Evolutionary conservation across 2,888 invertebrate genomes (phyloP).

Genomic region (Conistra vaccinii): DNA sequence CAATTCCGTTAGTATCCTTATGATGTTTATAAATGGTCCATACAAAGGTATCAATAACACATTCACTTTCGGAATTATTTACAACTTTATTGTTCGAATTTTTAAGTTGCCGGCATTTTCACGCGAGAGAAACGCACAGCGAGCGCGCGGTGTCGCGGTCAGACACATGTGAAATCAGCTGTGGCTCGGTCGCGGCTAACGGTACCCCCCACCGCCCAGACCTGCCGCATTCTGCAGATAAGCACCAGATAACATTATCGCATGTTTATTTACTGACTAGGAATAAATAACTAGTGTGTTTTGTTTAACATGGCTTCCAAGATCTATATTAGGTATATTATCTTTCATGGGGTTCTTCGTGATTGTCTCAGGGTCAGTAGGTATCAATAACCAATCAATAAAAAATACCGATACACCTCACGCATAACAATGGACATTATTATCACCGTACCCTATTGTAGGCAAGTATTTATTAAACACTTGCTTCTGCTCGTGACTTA

Average conservation of each 20-base stretch:
- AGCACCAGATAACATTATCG: conserved; percentile 80
- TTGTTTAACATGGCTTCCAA: too few species aligned
- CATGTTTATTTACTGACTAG: conserved; percentile 82
- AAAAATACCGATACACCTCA: too few species aligned
- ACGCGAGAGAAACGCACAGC: conserved; percentile 69
- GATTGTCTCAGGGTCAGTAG: too few species aligned
- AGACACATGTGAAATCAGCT: conserved; percentile 89
- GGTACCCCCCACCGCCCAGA: conserved; percentile 69
- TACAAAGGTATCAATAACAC: conserved; percentile 71
- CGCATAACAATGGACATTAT: too few species aligned
- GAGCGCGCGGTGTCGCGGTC: conserved; percentile 77
- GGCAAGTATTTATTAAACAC: too few species aligned
- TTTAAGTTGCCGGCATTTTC: conserved; percentile 83
- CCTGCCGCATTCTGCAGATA: conserved; percentile 76
- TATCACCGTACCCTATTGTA: too few species aligned
- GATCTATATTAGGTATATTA: too few species aligned
- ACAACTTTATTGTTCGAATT: conserved; percentile 62
- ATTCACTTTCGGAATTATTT: conserved; percentile 74
- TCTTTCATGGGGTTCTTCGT: too few species aligned
- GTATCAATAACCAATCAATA: too few species aligned
- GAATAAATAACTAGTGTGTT: too few species aligned
- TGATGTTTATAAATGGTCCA: conserved; percentile 61
- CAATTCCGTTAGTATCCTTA: conserved; percentile 63
- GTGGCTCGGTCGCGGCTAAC: conserved; percentile 74
- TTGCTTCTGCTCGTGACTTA: too few species aligned